phyloP scores from a whole-genome alignment of 2,888 invertebrate species.

The Temnothorax ravouxi region DNA sequence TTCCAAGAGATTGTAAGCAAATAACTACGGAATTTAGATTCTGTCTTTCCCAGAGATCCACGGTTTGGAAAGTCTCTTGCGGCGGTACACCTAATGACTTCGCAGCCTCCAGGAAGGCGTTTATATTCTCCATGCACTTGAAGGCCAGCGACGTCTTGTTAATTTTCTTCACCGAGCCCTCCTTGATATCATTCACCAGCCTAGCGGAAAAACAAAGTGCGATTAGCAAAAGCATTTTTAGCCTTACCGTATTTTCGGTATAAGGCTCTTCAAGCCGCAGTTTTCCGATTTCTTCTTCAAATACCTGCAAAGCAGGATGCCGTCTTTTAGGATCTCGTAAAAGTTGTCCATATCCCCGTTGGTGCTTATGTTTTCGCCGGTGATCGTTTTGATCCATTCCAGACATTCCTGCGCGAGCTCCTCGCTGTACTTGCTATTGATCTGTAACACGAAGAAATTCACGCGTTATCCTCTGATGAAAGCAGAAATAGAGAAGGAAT shows the following conservation, averaged over 20 bases:
- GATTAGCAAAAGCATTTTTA: neutral
- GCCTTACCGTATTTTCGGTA: neutral
- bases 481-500: neutral
- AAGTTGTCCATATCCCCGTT: slow-evolving; percentile 98
- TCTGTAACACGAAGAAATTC: slow-evolving; percentile 89
- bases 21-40: slow-evolving; percentile 98
- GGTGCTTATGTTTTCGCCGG: slow-evolving; percentile 94
- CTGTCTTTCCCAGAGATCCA: slow-evolving; percentile 98
- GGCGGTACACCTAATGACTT: slow-evolving; percentile 96
- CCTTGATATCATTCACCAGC: slow-evolving; percentile 94
- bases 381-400: slow-evolving; percentile 96
- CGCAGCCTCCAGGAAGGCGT: slow-evolving; percentile 95
- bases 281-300: slow-evolving; percentile 36
- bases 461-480: neutral
- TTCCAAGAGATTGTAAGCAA: slow-evolving; percentile 96
- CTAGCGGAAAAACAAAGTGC: slow-evolving; percentile 86
- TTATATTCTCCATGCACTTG: slow-evolving; percentile 99
- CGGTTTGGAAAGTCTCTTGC: slow-evolving; percentile 98
- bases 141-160: slow-evolving; percentile 96
- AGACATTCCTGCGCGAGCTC: slow-evolving; percentile 96
- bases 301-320: slow-evolving; percentile 96
- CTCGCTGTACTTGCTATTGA: slow-evolving; percentile 99
- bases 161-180: slow-evolving; percentile 96
- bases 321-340: slow-evolving; percentile 96
- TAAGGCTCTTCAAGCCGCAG: neutral